These are phyloP conservation scores for Scomberomorus guttatus DNA, from an alignment of 2,797 vertebrate species.

Conservation along the genomic window DNA sequence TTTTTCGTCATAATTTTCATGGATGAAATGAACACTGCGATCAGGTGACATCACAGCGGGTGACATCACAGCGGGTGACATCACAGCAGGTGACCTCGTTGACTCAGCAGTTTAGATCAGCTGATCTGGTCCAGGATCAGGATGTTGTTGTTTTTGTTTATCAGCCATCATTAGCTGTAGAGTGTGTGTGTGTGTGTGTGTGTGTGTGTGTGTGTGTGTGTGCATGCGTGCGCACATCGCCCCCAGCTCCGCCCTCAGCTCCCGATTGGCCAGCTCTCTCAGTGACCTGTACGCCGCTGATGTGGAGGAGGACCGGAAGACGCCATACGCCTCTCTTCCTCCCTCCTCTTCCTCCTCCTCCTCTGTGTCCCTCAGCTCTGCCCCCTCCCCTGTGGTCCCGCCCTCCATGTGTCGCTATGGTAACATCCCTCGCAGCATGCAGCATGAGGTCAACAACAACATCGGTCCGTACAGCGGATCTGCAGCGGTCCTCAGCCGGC, in stretches of 20 bases:
- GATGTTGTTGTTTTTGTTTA: background rate
- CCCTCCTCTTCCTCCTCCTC: constrained; percentile 56
- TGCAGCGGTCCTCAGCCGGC: constrained; percentile 44
- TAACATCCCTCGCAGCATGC: constrained; percentile 79
- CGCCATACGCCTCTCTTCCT: constrained; percentile 65
- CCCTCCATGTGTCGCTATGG: constrained; percentile 72
- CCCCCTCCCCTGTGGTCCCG: constrained; percentile 65
- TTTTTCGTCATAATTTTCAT: no score
- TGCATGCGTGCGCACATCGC: constrained; percentile 23
- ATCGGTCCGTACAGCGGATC: constrained; percentile 68
- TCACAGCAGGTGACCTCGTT: no score
- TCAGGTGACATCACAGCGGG: no score
- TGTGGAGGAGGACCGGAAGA: constrained; percentile 83
- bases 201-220: background rate
- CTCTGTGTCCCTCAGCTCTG: constrained; percentile 43
- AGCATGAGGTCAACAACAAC: constrained; percentile 92
- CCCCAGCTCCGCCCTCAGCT: constrained; percentile 88
- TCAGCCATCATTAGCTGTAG: background rate
- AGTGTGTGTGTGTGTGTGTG: constrained; percentile 41
- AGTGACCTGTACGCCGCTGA: constrained; percentile 90
- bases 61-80: no score
- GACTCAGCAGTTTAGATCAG: background rate
- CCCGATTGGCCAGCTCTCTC: constrained; percentile 94
- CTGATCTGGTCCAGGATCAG: background rate
- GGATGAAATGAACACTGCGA: no score